Evolutionary conservation across 2,888 invertebrate genomes (phyloP).

Genomic region (Physocephala rufipes): DNA sequence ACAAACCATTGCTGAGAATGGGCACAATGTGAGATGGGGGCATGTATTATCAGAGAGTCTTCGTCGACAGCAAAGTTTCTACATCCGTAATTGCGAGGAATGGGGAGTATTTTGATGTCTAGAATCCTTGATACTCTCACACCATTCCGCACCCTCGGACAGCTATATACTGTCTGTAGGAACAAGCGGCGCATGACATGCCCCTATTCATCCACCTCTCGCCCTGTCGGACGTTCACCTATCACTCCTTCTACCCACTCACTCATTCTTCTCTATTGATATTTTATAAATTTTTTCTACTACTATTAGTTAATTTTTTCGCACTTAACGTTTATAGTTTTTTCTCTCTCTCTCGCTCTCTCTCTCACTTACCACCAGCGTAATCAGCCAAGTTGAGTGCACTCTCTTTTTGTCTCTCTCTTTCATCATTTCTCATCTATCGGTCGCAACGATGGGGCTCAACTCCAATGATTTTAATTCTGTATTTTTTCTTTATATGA

Average conservation of each 20-base stretch:
- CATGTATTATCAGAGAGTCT: background rate
- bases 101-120: background rate
- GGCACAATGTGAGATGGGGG: slow-evolving; percentile 39
- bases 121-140: background rate
- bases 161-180: no score
- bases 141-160: no score
- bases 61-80: background rate
- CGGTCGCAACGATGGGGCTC: background rate
- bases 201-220: no score
- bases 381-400: background rate
- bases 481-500: slow-evolving; percentile 10
- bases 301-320: slow-evolving; percentile 22
- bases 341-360: background rate
- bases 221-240: no score
- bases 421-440: background rate
- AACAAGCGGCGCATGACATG: slow-evolving; percentile 47
- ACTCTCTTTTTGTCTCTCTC: slow-evolving; percentile 4
- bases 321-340: background rate
- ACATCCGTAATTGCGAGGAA: no score
- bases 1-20: slow-evolving; percentile 20
- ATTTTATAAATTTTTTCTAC: slow-evolving; percentile 31
- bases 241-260: no score
- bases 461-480: background rate
- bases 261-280: slow-evolving; percentile 34
- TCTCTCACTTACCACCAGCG: background rate